Evolutionary conservation across 2,113 vertebrate genomes (phyloP).

Genomic region (Neolamprologus ventralis): DNA sequence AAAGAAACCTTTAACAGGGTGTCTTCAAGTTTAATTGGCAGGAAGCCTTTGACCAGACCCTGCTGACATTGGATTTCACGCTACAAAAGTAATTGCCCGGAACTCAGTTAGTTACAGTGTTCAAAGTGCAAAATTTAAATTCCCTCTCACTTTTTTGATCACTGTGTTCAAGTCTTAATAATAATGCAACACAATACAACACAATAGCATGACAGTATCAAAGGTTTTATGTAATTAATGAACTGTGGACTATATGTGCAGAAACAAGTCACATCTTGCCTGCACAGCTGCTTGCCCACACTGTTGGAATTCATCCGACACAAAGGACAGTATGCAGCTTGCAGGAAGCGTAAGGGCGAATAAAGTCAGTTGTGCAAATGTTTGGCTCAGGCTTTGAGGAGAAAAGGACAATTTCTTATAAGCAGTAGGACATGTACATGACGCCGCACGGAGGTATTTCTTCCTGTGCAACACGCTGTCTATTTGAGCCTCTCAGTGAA

Average conservation of each 20-base stretch:
- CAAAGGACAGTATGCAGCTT: not conserved
- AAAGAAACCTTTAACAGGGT: not conserved
- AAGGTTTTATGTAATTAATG: constrained; percentile 3
- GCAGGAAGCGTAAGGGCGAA: not conserved
- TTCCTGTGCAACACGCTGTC: not conserved
- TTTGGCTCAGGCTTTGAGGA: not conserved
- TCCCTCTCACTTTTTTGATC: not conserved
- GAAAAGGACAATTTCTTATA: not conserved
- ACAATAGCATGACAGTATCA: not conserved
- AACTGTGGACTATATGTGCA: not conserved
- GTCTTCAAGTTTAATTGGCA: constrained; percentile 31
- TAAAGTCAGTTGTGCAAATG: not conserved
- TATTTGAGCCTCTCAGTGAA: not conserved
- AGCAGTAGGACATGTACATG: not conserved
- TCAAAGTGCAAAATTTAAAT: constrained; percentile 7
- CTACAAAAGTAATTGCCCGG: not conserved
- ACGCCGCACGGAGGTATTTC: not conserved
- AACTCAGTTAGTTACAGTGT: not conserved
- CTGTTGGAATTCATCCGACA: not conserved
- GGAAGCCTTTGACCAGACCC: constrained; percentile 18
- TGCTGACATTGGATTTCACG: constrained; percentile 18
- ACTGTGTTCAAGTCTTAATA: not conserved
- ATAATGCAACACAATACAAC: not conserved
- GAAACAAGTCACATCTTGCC: not conserved
- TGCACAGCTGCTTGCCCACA: not conserved